Percentiles rank a stretch among this genome's conserved stretches.
Conservation (phyloP, 2,888 invertebrate genomes). For the Eupeodes luniger region DNA sequence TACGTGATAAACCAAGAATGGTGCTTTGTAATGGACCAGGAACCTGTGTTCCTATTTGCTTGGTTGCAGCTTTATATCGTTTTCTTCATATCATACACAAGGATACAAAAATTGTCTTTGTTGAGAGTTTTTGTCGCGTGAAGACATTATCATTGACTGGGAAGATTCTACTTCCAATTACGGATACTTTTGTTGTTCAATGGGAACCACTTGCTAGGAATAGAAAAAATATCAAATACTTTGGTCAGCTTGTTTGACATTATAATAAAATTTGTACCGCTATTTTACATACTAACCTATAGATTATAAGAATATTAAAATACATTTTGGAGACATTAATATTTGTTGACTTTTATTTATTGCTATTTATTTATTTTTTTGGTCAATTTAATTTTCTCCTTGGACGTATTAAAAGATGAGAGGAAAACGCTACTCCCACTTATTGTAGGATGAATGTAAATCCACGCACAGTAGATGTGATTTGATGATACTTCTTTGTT, state of each 20-base stretch:
- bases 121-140: constrained; percentile 98
- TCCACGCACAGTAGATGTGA: no score
- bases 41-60: constrained; percentile 96
- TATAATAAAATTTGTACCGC: not conserved
- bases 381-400: no score
- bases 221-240: constrained; percentile 87
- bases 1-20: constrained; percentile 90
- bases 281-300: not conserved
- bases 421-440: no score
- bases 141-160: constrained; percentile 95
- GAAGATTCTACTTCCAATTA: constrained; percentile 92
- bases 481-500: no score
- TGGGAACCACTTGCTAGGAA: constrained; percentile 90
- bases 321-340: not conserved
- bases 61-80: constrained; percentile 90
- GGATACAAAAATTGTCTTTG: constrained; percentile 91
- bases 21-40: constrained; percentile 98
- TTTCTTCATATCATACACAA: constrained; percentile 86
- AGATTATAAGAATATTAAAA: not conserved
- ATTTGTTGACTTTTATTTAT: no score
- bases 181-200: constrained; percentile 95
- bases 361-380: no score
- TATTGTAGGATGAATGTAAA: no score
- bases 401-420: no score
- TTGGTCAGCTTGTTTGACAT: constrained; percentile 88